phyloP scores from a whole-genome alignment of 2,797 vertebrate genomes.

The Orientallactaga sibirica region DNA sequence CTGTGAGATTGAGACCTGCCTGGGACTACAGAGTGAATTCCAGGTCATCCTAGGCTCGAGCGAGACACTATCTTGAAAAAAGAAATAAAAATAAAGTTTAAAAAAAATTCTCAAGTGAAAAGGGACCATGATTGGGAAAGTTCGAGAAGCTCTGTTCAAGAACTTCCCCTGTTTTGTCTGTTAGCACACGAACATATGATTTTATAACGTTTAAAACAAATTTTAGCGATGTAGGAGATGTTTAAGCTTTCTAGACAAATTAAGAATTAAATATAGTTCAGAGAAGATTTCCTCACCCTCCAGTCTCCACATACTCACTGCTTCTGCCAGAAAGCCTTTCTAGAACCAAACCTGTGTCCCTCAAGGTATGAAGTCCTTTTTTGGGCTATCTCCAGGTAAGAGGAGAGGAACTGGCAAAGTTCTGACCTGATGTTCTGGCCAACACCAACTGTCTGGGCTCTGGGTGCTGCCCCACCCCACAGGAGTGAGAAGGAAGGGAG shows the following conservation, averaged over 20 bases:
- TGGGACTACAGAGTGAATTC: too few relatives aligned
- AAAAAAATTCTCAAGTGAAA: background rate
- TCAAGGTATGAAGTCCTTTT: background rate
- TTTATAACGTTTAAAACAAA: too few relatives aligned
- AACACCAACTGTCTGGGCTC: background rate
- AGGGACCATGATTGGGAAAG: background rate
- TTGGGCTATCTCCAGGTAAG: slow-evolving; percentile 12
- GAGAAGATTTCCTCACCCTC: slow-evolving; percentile 1
- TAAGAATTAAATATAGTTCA: slow-evolving; percentile 52
- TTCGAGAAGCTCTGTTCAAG: too few relatives aligned
- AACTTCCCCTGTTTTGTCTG: too few relatives aligned
- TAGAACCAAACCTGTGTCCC: background rate
- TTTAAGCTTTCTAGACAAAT: slow-evolving; percentile 45
- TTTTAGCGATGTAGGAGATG: background rate
- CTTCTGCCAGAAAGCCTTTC: slow-evolving; percentile 39
- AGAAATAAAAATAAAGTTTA: too few relatives aligned
- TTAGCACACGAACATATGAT: too few relatives aligned
- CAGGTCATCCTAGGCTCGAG: too few relatives aligned
- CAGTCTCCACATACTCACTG: background rate
- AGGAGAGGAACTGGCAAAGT: background rate
- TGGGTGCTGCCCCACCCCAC: background rate
- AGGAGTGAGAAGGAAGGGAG: background rate
- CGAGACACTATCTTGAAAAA: too few relatives aligned
- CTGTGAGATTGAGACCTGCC: too few relatives aligned
- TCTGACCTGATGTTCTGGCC: background rate